These are phyloP conservation scores for Acholoe squamosa DNA, from an alignment of 2,888 invertebrate species.

Conservation along the genomic window DNA sequence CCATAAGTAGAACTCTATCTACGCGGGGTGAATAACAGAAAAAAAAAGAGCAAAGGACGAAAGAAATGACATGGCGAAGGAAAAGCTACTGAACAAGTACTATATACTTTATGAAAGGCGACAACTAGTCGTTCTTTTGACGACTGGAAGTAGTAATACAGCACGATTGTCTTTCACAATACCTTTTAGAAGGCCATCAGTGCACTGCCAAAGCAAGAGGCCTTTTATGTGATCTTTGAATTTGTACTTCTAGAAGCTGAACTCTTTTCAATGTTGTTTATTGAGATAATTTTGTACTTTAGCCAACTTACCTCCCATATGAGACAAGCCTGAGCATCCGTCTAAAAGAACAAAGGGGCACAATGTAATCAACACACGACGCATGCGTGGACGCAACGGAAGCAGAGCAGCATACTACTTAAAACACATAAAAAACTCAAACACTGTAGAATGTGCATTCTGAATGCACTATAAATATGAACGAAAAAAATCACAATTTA, in stretches of 20 bases:
- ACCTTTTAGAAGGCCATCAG: not conserved
- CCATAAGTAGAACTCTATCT: not conserved
- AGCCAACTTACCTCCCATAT: slow-evolving; percentile 57
- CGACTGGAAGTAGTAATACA: not conserved
- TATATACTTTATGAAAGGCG: slow-evolving; percentile 25
- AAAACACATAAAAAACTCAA: too few relatives aligned
- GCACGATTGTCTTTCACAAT: not conserved
- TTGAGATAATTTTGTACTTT: slow-evolving; percentile 34
- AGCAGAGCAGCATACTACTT: not conserved
- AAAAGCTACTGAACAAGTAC: slow-evolving; percentile 25
- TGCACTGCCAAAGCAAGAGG: not conserved
- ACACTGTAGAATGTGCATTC: not conserved
- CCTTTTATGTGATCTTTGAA: slow-evolving; percentile 28
- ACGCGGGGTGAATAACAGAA: not conserved
- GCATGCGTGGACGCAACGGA: slow-evolving; percentile 43
- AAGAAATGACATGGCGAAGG: not conserved
- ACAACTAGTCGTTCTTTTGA: slow-evolving; percentile 15
- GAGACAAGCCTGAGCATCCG: slow-evolving; percentile 50
- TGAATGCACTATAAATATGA: not conserved
- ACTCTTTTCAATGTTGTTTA: slow-evolving; percentile 6
- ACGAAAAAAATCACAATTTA: not conserved
- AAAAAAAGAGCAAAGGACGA: not conserved
- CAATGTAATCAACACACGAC: slow-evolving; percentile 60
- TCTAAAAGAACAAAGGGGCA: slow-evolving; percentile 61
- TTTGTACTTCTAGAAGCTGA: not conserved